Evolutionary conservation across 1,140 invertebrate species (phyloP).

Genomic region (Cyclargus thomasi): DNA sequence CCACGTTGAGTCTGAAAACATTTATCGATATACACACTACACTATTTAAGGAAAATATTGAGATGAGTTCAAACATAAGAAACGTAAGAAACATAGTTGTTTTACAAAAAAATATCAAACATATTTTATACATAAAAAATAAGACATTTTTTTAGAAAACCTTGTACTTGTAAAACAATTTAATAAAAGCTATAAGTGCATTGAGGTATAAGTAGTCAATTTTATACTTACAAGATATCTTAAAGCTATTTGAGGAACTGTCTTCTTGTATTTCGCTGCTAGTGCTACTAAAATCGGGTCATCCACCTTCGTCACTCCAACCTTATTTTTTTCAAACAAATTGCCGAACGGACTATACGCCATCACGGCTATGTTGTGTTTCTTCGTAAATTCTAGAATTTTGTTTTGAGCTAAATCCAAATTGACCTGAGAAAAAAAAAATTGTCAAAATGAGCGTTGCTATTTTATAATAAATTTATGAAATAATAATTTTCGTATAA

Average conservation of each 20-base stretch:
- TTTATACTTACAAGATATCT: conserved; percentile 75
- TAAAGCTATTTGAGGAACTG: conserved; percentile 80
- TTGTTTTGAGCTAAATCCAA: conserved; percentile 82
- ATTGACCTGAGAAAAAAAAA: conserved; percentile 71
- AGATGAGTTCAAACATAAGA: no score
- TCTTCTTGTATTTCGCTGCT: conserved; percentile 79
- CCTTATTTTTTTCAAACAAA: conserved; percentile 47
- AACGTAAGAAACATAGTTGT: no score
- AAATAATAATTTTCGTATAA: no score
- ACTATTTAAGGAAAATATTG: not conserved
- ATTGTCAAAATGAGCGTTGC: conserved; percentile 21
- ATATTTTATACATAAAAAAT: no score
- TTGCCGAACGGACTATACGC: conserved; percentile 86
- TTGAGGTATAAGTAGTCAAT: not conserved
- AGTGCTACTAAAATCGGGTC: conserved; percentile 75
- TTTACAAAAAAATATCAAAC: no score
- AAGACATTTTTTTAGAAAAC: no score
- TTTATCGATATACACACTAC: not conserved
- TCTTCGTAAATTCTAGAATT: conserved; percentile 79
- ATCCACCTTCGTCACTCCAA: conserved; percentile 65
- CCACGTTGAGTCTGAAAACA: conserved; percentile 78
- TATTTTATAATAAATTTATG: no score
- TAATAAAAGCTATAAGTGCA: no score
- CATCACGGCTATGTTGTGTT: conserved; percentile 78
- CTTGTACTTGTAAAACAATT: no score